Percentiles rank a stretch among this genome's conserved stretches.
Conservation (phyloP, 2,888 invertebrate species). For the Ligdia adustata region DNA sequence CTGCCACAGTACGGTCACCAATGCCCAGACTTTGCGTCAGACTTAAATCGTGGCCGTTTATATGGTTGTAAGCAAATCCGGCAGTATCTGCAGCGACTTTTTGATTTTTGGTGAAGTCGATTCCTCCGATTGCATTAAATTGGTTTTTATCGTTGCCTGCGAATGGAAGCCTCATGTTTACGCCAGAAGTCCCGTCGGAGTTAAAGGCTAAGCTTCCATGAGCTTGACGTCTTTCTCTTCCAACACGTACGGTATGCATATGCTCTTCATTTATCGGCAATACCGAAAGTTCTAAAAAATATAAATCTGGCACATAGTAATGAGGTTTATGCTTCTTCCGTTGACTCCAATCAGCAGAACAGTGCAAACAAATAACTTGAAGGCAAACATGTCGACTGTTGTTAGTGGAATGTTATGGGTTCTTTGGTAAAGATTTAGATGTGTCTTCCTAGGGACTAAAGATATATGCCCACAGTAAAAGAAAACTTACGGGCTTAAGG, state of each 20-base stretch:
- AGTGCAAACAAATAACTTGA: constrained; percentile 6
- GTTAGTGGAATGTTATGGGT: neutral
- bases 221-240: constrained; percentile 40
- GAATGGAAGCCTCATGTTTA: constrained; percentile 44
- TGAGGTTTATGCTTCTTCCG: constrained; percentile 7
- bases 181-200: constrained; percentile 41
- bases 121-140: constrained; percentile 47
- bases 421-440: neutral
- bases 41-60: constrained; percentile 51
- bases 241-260: constrained; percentile 6
- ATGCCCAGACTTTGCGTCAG: constrained; percentile 47
- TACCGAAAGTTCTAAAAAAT: constrained; percentile 3
- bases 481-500: neutral
- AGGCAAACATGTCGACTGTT: constrained; percentile 1
- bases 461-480: constrained; percentile 2
- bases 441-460: neutral
- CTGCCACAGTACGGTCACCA: constrained; percentile 49
- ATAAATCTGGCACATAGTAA: neutral
- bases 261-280: constrained; percentile 7
- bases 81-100: constrained; percentile 41
- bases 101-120: constrained; percentile 33
- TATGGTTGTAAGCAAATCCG: constrained; percentile 54
- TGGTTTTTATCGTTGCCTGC: constrained; percentile 43
- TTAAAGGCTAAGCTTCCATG: constrained; percentile 37
- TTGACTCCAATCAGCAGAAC: constrained; percentile 10